Conservation (phyloP, 1,140 invertebrate genomes). For the Aporrectodea caliginosa region DNA sequence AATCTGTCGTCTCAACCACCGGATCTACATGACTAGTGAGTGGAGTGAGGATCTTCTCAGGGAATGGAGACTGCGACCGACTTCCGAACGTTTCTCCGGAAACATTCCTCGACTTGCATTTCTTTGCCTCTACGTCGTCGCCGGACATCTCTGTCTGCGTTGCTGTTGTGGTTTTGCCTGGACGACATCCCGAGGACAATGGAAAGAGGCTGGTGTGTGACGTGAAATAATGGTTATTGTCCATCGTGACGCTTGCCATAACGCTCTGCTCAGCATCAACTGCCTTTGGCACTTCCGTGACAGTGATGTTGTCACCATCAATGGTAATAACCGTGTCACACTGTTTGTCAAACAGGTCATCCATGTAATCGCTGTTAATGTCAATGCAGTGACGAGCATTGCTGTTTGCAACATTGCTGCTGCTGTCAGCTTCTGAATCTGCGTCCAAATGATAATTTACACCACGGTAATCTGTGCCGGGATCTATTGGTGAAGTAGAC, state of each 20-base stretch:
- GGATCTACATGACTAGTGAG: background rate
- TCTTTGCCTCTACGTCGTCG: slow-evolving; percentile 8
- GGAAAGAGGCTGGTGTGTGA: slow-evolving; percentile 7
- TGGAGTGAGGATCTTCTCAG: background rate
- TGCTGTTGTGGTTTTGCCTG: background rate
- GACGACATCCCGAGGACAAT: background rate
- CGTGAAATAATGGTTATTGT: background rate
- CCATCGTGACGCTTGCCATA: slow-evolving; percentile 28
- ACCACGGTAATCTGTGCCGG: no score
- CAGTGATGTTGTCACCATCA: slow-evolving; percentile 8
- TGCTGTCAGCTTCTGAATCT: background rate
- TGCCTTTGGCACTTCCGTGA: slow-evolving; percentile 14
- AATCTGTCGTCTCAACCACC: no score
- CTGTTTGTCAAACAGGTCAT: background rate
- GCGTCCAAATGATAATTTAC: background rate
- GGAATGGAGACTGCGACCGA: background rate
- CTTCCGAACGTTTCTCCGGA: background rate
- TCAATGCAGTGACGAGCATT: background rate
- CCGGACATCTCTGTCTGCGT: slow-evolving; percentile 12
- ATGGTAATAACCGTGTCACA: background rate
- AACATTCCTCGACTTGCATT: background rate
- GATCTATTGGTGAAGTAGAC: no score
- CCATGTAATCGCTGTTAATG: background rate
- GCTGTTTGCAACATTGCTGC: background rate
- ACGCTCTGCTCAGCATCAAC: slow-evolving; percentile 21